phyloP scores from a whole-genome alignment of 2,888 invertebrate genomes.

The Acrobasis suavella region DNA sequence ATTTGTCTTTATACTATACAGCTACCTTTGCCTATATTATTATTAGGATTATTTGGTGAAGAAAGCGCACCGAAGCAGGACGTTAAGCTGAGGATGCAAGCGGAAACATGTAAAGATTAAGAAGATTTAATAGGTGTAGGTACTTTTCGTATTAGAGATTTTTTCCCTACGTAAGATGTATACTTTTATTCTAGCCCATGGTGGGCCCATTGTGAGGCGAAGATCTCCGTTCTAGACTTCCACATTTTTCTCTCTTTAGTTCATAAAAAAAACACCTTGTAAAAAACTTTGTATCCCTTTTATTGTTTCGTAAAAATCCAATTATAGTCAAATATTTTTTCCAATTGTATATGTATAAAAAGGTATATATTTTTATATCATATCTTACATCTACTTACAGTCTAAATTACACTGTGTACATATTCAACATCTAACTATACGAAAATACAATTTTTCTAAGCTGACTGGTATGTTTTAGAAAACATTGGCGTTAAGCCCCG shows the following conservation, averaged over 20 bases:
- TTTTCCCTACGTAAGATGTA: no score
- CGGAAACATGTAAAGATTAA: no score
- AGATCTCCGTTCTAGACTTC: background rate
- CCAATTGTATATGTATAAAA: constrained; percentile 39
- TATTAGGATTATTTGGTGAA: background rate
- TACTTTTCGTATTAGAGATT: no score
- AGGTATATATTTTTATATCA: constrained; percentile 35
- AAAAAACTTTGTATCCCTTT: constrained; percentile 34
- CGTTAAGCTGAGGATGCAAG: no score
- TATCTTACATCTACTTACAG: constrained; percentile 39
- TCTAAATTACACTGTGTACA: constrained; percentile 38
- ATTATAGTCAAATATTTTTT: constrained; percentile 35
- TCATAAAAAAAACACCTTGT: constrained; percentile 8
- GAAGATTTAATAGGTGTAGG: no score
- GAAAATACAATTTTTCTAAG: constrained; percentile 53
- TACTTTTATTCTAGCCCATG: no score
- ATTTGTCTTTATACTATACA: no score
- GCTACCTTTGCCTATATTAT: background rate
- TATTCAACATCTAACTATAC: constrained; percentile 46
- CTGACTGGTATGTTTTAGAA: constrained; percentile 62
- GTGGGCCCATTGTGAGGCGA: no score
- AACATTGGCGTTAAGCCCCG: constrained; percentile 48
- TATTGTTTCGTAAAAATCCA: constrained; percentile 39
- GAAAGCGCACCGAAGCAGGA: no score
- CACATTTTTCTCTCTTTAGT: background rate